Evolutionary conservation across 37 sponge, comb jelly and placozoan genomes (phyloP), one percentile per base, ranked within the genome.

Genomic region (Tethya wilhelma): DNA sequence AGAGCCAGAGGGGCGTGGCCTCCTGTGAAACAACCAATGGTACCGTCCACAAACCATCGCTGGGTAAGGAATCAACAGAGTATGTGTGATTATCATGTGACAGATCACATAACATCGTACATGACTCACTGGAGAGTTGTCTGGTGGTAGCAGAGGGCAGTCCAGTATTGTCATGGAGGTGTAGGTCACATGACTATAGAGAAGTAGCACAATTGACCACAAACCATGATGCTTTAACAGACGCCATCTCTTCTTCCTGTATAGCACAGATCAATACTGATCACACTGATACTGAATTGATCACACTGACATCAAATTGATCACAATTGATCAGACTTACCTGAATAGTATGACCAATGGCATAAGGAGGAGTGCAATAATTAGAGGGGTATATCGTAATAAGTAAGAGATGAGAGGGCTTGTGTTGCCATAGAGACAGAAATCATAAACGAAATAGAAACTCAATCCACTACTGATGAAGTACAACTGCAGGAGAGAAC

Each of bases 371-470:
- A 84, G 22, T 2, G 84, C 81, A 9, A 74, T 34, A 43, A 87
- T 41, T 14, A 87, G 49, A 0, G 93, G 93, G 4, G 87, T 42
- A 40, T 64, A 87, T 45, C 81, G 34, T 17, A 84, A 20, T 43
- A 73, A 74, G 82, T 83, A 92, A 23, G 88, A 62, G 20, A 83
- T 85, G 8, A 84, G 42, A 19, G 89, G 58, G 53, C 58, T 74
- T 71, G 78, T 78, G 44, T 49, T 67, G 44, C 70, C 59, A 69
- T 82, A 82, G 56, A 91, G 64, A 59, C 92, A 91, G 75, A 91
- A 87, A 76, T 91, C 92, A 41, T 91, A 91, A 0, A 75, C 71
- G 56, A 91, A 83, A 62, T 87, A 91, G 67, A 91, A 77, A 22
- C 88, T 62, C 34, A 67, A 12, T 22, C 33, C 79, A 84, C 89